Evolutionary conservation across 2,797 vertebrate species (phyloP), one percentile per base, ranked within the genome.

Genomic region (Rhadinocentrus ornatus): DNA sequence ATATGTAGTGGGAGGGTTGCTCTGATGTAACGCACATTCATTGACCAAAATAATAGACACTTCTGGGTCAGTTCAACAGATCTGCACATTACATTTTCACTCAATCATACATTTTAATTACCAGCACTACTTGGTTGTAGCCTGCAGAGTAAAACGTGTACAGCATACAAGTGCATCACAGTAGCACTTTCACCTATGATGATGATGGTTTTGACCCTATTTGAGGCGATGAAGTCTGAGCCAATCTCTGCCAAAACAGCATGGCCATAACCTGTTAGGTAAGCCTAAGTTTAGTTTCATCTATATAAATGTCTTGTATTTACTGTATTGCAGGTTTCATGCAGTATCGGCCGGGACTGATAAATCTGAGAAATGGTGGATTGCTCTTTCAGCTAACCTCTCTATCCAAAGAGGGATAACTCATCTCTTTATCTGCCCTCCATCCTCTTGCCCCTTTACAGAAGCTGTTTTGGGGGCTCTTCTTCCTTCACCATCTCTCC

Each of bases 401-500:
- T 34, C 6, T 66, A 34, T 46, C 2, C 39, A 55, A 58, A 59
- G 57, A 66, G 20, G 12, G 52, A 4, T 16, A 10, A 55, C 29
- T 18, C 26, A 15, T 32, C 24, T 56, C 53, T 27, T 39, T n/a
- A 34, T 55, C n/a, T 65, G 62, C 75, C 34, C 44, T 16, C 35
- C 37, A 27, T 59, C 10, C 2, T 22, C 34, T 46, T 46, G 29
- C 53, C 13, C 26, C 26, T 48, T 61, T 29, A 24, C 57, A 27
- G 8, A 62, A 10, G 3, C 54, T 15, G 18, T 59, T 67, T 73
- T 29, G 61, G 55, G 54, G 31, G 20, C 62, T 55, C 10, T 15
- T 62, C 35, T 35, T 53, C 29, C 31, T 60, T 15, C 54, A 50
- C 22, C 37, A 32, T 70, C 69, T 39, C 65, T 32, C 13, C n/a